These are phyloP conservation scores for Elanoides forficatus DNA, from an alignment of 2,113 vertebrate species.

Conservation along the genomic window DNA sequence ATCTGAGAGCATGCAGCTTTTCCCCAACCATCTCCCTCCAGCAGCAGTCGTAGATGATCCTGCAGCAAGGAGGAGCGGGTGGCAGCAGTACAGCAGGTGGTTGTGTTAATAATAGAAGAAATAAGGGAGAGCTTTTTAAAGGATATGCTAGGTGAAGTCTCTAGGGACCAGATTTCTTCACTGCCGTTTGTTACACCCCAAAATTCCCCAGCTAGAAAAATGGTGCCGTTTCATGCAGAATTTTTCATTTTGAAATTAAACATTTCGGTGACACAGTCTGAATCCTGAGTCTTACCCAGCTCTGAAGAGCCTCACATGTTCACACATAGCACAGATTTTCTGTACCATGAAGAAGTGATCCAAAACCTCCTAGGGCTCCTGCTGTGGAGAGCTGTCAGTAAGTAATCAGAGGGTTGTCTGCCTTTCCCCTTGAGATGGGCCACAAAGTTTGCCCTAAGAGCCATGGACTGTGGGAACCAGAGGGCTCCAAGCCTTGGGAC, in stretches of 20 bases:
- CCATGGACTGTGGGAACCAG: background rate
- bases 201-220: background rate
- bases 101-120: background rate
- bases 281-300: background rate
- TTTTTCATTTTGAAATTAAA: background rate
- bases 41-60: background rate
- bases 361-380: background rate
- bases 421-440: background rate
- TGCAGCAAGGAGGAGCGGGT: background rate
- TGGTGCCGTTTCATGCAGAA: background rate
- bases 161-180: background rate
- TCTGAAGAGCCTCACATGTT: background rate
- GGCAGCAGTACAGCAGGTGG: too few species aligned
- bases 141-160: background rate
- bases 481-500: background rate
- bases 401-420: background rate
- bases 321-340: background rate
- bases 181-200: background rate
- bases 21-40: rapidly evolving
- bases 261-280: background rate
- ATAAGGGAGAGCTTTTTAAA: background rate
- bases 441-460: background rate
- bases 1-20: background rate
- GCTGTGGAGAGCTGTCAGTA: background rate
- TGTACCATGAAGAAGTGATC: background rate